Conservation (phyloP, 2,888 invertebrate genomes). For the Drosophila villosipedis region DNA sequence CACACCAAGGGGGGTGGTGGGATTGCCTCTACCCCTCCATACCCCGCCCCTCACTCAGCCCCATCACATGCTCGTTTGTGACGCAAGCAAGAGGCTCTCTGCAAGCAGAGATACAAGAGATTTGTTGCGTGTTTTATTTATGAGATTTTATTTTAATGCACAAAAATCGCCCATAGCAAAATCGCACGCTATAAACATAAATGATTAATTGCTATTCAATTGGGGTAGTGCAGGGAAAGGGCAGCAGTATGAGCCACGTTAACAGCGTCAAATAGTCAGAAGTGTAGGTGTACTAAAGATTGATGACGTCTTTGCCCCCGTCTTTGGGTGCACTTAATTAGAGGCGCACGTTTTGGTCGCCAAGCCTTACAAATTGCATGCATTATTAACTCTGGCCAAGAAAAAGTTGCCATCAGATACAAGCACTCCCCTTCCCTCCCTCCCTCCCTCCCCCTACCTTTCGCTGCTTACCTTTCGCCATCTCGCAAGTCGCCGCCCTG, state of each 20-base stretch:
- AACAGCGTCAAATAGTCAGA: slow-evolving; percentile 17
- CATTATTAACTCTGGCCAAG: slow-evolving; percentile 51
- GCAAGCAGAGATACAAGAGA: slow-evolving; percentile 14
- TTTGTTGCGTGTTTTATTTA: slow-evolving; percentile 64
- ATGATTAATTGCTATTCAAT: slow-evolving; percentile 72
- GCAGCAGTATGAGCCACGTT: slow-evolving; percentile 32
- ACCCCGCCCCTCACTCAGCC: neutral
- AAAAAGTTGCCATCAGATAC: slow-evolving; percentile 1
- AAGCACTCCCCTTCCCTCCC: neutral
- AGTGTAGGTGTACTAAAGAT: slow-evolving; percentile 60
- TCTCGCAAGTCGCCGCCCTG: slow-evolving; percentile 33
- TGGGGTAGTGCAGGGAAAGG: slow-evolving; percentile 31
- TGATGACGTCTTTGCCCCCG: slow-evolving; percentile 48
- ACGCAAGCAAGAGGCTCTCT: slow-evolving; percentile 30
- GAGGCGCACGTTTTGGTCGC: slow-evolving; percentile 56
- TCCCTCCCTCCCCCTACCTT: neutral
- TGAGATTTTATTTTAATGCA: slow-evolving; percentile 58
- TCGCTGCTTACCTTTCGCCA: neutral
- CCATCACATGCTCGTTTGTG: slow-evolving; percentile 26
- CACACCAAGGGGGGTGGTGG: slow-evolving; percentile 18
- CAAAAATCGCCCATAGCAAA: slow-evolving; percentile 52
- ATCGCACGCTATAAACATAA: slow-evolving; percentile 59
- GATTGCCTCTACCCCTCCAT: neutral
- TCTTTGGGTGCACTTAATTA: slow-evolving; percentile 62
- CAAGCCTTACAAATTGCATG: slow-evolving; percentile 63